These are phyloP conservation scores for Halocynthia aurantium DNA, from an alignment of 23 tunicate species.

Conservation along the genomic window DNA sequence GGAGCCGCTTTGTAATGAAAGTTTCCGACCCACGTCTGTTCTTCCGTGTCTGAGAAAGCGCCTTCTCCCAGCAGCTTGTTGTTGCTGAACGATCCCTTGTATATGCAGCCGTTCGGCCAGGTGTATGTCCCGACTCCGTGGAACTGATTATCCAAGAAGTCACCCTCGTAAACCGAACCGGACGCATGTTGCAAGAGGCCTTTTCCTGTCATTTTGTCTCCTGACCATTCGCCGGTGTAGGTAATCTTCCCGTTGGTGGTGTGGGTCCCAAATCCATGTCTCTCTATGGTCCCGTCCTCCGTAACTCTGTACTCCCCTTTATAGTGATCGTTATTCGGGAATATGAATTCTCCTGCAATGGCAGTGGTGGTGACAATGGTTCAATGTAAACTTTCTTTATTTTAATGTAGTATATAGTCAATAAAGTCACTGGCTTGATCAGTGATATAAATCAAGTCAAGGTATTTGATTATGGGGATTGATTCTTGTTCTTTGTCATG, in stretches of 20 bases:
- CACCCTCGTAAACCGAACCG: conserved; percentile 73
- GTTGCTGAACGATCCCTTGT: conserved; percentile 55
- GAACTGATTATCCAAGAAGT: conserved; percentile 43
- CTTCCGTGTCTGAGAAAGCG: conserved; percentile 41
- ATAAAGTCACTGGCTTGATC: too few species aligned
- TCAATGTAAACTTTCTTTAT: too few species aligned
- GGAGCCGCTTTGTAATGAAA: conserved; percentile 83
- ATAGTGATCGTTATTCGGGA: conserved; percentile 72
- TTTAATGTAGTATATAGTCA: too few species aligned
- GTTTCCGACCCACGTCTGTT: conserved; percentile 64
- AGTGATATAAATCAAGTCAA: too few species aligned
- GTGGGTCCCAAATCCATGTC: conserved; percentile 67
- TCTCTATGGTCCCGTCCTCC: conserved; percentile 39
- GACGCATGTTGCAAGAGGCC: conserved; percentile 39
- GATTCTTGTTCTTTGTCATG: too few species aligned
- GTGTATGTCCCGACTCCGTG: conserved; percentile 56
- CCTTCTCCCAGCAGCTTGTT: conserved; percentile 71
- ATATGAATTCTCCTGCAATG: conserved; percentile 59
- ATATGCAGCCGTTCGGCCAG: conserved; percentile 62
- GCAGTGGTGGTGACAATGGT: background rate
- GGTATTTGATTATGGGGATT: too few species aligned
- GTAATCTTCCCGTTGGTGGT: conserved; percentile 33
- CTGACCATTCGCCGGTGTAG: conserved; percentile 54
- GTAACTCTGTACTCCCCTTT: conserved; percentile 60
- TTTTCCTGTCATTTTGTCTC: conserved; percentile 65